phyloP scores from a whole-genome alignment of 1,140 invertebrate species.

The Acromyrmex charruanus region DNA sequence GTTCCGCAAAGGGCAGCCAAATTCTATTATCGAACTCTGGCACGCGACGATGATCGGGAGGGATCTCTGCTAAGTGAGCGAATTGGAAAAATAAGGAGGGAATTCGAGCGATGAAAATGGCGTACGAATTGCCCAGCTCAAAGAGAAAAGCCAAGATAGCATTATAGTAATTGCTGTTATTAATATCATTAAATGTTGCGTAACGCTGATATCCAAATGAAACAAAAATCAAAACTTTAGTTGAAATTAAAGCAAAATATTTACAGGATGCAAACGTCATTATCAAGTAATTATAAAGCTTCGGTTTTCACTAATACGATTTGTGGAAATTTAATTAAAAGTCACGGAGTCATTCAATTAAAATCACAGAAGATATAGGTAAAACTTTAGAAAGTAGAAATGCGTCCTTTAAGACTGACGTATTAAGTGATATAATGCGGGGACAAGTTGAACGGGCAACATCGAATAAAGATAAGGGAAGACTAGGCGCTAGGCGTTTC shows the following conservation, averaged over 20 bases:
- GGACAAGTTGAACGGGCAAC: conserved; percentile 51
- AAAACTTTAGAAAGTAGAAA: not conserved
- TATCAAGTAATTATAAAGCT: not conserved
- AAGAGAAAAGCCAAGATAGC: conserved; percentile 9
- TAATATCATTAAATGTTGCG: conserved; percentile 19
- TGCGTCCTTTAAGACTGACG: not conserved
- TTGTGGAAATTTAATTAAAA: conserved; percentile 33
- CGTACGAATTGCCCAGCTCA: not conserved
- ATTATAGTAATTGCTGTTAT: not conserved
- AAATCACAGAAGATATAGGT: not conserved
- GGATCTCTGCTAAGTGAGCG: conserved; percentile 28
- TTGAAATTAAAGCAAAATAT: not conserved
- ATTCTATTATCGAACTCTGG: conserved; percentile 80
- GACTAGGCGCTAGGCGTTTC: conserved; percentile 58
- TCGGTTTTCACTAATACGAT: not conserved
- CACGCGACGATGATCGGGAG: conserved; percentile 60
- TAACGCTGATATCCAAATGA: not conserved
- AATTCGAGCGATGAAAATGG: conserved; percentile 52
- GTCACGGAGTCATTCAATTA: not conserved
- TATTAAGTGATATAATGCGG: not conserved
- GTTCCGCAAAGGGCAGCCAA: conserved; percentile 78
- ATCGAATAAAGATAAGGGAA: conserved; percentile 53
- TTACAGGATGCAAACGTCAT: conserved; percentile 1
- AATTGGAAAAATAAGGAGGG: conserved; percentile 63
- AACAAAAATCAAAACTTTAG: conserved; percentile 20